These are phyloP conservation scores for Microtus montanus DNA, from an alignment of 2,113 vertebrate species.

Conservation along the genomic window DNA sequence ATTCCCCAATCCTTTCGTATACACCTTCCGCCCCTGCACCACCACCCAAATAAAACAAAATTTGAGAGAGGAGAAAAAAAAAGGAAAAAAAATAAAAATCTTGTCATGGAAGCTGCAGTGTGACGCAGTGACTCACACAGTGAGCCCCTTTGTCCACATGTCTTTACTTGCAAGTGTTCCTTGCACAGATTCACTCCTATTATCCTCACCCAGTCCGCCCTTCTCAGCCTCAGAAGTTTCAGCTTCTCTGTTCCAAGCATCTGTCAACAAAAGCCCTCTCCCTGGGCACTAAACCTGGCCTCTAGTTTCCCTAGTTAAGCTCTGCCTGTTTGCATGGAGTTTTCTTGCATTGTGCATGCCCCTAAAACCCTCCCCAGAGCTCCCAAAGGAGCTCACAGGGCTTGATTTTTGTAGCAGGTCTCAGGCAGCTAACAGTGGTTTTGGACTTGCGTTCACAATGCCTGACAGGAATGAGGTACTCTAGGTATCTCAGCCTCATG, in stretches of 20 bases:
- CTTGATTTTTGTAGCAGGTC: background rate
- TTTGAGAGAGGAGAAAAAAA: background rate
- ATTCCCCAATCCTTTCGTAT: background rate
- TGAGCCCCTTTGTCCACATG: background rate
- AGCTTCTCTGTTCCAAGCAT: background rate
- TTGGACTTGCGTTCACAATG: background rate
- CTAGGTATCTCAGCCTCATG: background rate
- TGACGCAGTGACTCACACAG: background rate
- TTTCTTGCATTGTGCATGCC: background rate
- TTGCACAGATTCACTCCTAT: background rate
- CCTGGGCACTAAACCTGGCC: background rate
- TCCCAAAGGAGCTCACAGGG: background rate
- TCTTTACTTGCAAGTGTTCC: background rate
- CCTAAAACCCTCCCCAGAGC: background rate
- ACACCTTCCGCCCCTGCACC: background rate
- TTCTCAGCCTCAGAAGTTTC: background rate
- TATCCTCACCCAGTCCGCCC: background rate
- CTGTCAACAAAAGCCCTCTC: background rate
- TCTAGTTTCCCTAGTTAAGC: background rate
- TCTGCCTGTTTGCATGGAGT: background rate
- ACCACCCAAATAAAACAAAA: background rate
- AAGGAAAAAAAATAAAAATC: background rate
- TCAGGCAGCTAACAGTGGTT: background rate
- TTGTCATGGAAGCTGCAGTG: background rate
- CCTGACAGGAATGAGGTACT: background rate